These are phyloP conservation scores for Chironomus striatipennis DNA, from an alignment of 1,140 invertebrate genomes.

Conservation along the genomic window DNA sequence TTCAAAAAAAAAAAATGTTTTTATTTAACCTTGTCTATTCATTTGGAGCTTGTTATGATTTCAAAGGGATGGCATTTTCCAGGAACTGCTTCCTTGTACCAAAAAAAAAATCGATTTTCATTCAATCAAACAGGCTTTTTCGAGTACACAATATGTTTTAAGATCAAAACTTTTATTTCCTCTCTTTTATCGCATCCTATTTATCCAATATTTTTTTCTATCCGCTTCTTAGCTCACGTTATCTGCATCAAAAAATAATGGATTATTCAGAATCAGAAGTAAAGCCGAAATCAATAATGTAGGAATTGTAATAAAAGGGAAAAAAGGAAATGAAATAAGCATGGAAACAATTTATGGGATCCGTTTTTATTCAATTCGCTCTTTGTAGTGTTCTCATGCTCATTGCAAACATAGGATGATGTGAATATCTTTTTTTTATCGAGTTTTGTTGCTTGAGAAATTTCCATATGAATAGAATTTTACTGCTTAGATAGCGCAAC, in stretches of 20 bases:
- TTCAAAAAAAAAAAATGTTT: too few species aligned
- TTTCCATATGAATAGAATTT: too few species aligned
- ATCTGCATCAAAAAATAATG: not conserved
- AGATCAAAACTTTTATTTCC: not conserved
- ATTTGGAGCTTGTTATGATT: too few species aligned
- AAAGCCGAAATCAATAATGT: not conserved
- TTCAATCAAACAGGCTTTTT: not conserved
- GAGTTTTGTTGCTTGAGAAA: too few species aligned
- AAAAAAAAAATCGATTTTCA: too few species aligned
- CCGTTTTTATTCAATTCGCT: not conserved
- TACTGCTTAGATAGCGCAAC: too few species aligned
- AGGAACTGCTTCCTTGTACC: too few species aligned
- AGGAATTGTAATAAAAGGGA: not conserved
- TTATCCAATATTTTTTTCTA: not conserved
- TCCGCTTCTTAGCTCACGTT: not conserved
- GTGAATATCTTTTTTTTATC: too few species aligned
- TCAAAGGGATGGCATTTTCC: too few species aligned
- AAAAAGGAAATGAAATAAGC: not conserved
- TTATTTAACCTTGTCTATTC: too few species aligned
- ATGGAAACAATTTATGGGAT: constrained; percentile 2
- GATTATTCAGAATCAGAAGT: not conserved
- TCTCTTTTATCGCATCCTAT: not conserved
- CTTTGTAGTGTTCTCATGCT: not conserved
- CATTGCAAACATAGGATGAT: too few species aligned
- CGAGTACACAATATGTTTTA: not conserved